Evolutionary conservation across 2,797 vertebrate genomes (phyloP).

Genomic region (Pempheris klunzingeri): DNA sequence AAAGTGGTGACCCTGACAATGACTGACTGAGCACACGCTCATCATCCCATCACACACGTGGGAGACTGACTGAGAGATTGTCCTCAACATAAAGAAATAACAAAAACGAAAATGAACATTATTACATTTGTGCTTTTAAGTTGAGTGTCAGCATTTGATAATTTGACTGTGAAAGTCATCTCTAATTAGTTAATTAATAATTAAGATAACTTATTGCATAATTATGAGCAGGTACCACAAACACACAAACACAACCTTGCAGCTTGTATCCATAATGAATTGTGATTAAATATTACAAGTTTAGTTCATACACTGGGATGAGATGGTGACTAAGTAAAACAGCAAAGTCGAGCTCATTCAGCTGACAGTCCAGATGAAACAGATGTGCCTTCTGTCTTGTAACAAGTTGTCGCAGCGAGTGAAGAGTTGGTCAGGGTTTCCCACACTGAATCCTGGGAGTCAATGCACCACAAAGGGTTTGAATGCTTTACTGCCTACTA

Average conservation of each 20-base stretch:
- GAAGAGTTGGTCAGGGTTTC: conserved; percentile 53
- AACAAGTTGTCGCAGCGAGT: conserved; percentile 17
- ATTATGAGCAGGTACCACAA: background rate
- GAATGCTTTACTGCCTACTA: conserved; percentile 51
- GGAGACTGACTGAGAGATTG: background rate
- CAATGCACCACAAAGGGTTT: conserved; percentile 55
- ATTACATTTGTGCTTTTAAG: background rate
- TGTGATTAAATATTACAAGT: background rate
- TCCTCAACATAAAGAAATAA: background rate
- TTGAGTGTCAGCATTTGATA: background rate
- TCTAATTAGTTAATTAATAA: no score
- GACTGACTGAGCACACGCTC: conserved; percentile 58
- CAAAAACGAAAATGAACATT: no score
- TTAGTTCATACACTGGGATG: background rate
- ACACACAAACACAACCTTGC: no score
- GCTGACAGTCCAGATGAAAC: conserved; percentile 38
- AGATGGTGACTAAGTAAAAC: background rate
- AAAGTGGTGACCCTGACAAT: conserved; percentile 40
- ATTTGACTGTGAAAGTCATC: background rate
- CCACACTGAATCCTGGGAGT: conserved; percentile 63
- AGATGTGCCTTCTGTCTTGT: conserved; percentile 34
- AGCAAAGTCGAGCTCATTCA: background rate
- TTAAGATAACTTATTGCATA: background rate
- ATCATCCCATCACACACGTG: conserved; percentile 41
- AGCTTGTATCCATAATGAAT: no score